Percentiles rank a stretch among this genome's conserved stretches.
These are phyloP conservation scores for Glaucopsyche alexis DNA, from an alignment of 2,888 invertebrate genomes.

Conservation along the genomic window DNA sequence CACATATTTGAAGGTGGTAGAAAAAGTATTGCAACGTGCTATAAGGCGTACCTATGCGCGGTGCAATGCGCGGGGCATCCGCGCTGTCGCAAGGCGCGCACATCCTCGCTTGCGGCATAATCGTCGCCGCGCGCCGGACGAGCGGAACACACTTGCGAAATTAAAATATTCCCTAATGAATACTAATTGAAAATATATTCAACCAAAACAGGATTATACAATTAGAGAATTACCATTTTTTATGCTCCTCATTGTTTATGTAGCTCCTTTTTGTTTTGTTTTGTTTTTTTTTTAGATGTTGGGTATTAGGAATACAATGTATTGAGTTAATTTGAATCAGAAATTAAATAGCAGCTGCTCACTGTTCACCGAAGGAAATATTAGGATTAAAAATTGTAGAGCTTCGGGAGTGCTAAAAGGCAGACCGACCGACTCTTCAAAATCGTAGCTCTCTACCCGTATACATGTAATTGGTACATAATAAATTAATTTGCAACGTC, in stretches of 20 bases:
- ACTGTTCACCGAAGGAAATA: background rate
- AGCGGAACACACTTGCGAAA: conserved; percentile 65
- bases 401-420: background rate
- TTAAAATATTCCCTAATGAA: conserved; percentile 38
- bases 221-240: conserved; percentile 11
- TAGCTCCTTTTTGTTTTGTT: background rate
- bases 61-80: conserved; percentile 73
- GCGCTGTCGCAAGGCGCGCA: conserved; percentile 74
- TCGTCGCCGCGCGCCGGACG: conserved; percentile 64
- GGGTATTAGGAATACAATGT: background rate
- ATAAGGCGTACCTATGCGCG: conserved; percentile 54
- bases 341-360: background rate
- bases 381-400: too few species aligned
- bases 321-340: background rate
- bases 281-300: background rate
- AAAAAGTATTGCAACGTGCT: conserved; percentile 66
- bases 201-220: conserved; percentile 15
- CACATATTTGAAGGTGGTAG: conserved; percentile 72
- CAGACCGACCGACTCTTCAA: background rate
- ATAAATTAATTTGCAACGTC: conserved; percentile 22
- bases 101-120: conserved; percentile 75
- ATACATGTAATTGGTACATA: conserved; percentile 13
- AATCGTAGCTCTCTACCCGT: conserved; percentile 7
- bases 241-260: background rate
- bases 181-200: conserved; percentile 30